Percentiles rank a stretch among this genome's conserved stretches.
These are phyloP conservation scores for Poeciliopsis prolifica DNA, from an alignment of 2,113 vertebrate genomes.

Conservation along the genomic window DNA sequence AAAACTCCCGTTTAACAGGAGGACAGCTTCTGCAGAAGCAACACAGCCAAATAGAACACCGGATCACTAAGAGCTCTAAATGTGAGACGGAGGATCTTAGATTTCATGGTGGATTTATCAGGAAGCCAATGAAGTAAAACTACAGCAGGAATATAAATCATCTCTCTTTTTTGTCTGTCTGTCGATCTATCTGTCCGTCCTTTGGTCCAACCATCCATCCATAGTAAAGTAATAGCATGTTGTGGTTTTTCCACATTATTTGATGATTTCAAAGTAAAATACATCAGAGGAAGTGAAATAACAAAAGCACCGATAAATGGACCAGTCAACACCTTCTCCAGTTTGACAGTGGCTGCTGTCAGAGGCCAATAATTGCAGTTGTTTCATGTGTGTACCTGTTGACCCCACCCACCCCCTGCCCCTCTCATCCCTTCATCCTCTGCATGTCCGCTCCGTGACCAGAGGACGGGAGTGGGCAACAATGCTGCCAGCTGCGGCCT, in stretches of 20 bases:
- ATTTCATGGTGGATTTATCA: too few species aligned
- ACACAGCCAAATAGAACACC: too few species aligned
- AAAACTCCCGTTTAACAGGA: too few species aligned
- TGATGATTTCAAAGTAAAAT: constrained; percentile 14
- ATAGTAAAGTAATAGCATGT: neutral
- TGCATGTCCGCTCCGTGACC: constrained; percentile 53
- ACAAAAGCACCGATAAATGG: constrained; percentile 21
- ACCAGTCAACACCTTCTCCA: constrained; percentile 34
- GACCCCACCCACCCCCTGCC: constrained; percentile 21
- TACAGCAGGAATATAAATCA: too few species aligned
- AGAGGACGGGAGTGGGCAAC: constrained; percentile 56
- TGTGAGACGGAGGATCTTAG: too few species aligned
- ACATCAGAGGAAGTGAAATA: constrained; percentile 10
- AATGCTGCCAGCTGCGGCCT: constrained; percentile 76
- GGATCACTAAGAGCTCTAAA: too few species aligned
- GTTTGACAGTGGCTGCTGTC: constrained; percentile 1
- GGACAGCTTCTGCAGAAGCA: too few species aligned
- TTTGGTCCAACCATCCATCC: too few species aligned
- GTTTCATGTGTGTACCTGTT: constrained; percentile 74
- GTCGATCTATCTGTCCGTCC: too few species aligned
- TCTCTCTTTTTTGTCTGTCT: too few species aligned
- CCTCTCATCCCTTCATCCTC: constrained; percentile 51
- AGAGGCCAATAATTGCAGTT: constrained; percentile 55
- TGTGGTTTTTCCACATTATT: constrained; percentile 5
- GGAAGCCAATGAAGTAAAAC: too few species aligned